Conservation (phyloP, 1,140 invertebrate species). For the Akabosia matsudoensis region DNA sequence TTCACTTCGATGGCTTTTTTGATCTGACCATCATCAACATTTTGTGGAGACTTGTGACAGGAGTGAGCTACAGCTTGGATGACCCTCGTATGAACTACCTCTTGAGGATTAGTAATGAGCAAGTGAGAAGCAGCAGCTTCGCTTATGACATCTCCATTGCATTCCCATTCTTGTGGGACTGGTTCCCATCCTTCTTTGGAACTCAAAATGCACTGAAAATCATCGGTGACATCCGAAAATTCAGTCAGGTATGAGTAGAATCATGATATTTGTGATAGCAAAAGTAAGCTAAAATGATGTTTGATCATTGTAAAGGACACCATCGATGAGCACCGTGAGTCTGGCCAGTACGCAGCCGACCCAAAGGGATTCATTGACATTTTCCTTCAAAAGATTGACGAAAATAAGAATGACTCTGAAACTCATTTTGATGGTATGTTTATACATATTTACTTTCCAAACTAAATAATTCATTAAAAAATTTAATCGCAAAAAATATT, state of each 20-base stretch:
- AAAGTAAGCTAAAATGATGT: neutral
- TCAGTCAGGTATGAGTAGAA: neutral
- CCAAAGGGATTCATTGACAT: conserved; percentile 32
- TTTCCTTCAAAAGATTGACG: conserved; percentile 35
- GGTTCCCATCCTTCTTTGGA: conserved; percentile 25
- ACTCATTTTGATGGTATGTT: neutral
- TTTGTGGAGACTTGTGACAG: conserved; percentile 54
- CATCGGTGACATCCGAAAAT: neutral
- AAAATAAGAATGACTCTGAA: neutral
- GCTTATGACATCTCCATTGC: conserved; percentile 14
- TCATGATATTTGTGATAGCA: neutral
- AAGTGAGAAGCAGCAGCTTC: neutral
- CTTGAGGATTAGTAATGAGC: neutral
- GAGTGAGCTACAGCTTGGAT: conserved; percentile 55
- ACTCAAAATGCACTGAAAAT: neutral
- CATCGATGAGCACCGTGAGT: neutral
- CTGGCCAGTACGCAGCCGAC: neutral
- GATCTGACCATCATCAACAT: conserved; percentile 53
- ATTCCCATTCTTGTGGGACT: conserved; percentile 24
- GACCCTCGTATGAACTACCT: conserved; percentile 44
- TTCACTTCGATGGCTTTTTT: conserved; percentile 47
- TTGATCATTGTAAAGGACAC: conserved; percentile 13
- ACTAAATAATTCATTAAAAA: neutral
- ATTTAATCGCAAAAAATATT: neutral
- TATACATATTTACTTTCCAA: neutral